Percentiles rank a stretch among this genome's conserved stretches.
phyloP scores from a whole-genome alignment of 2,888 invertebrate genomes.

The Aquatica leii region DNA sequence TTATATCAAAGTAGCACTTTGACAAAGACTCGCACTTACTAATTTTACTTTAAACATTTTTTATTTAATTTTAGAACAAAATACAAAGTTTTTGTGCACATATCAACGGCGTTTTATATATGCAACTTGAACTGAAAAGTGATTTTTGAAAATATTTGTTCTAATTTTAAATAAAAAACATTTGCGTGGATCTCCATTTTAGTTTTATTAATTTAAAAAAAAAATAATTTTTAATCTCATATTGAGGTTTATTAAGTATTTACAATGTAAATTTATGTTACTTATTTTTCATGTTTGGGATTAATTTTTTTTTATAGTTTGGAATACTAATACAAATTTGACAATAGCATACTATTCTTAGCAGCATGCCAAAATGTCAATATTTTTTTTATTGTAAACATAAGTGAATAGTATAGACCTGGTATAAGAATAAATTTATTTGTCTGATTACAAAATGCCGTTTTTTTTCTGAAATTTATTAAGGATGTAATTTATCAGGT shows the following conservation, averaged over 20 bases:
- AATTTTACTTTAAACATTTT: conserved; percentile 1
- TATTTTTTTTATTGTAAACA: conserved; percentile 12
- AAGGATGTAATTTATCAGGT: background rate
- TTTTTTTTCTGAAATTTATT: background rate
- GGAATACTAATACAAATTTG: conserved; percentile 19
- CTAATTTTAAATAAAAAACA: conserved; percentile 10
- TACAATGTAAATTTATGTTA: conserved; percentile 49
- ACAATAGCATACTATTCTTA: conserved; percentile 25
- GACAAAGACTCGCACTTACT: conserved; percentile 4
- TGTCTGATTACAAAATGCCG: background rate
- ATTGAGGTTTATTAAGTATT: conserved; percentile 52
- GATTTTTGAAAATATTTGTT: conserved; percentile 7
- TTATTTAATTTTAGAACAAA: conserved; percentile 4
- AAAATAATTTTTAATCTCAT: conserved; percentile 48
- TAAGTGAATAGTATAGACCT: conserved; percentile 1
- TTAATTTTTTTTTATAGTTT: conserved; percentile 27
- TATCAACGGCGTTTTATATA: background rate
- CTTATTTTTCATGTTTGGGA: conserved; percentile 7
- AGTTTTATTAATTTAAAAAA: conserved; percentile 19
- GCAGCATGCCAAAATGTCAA: conserved; percentile 15
- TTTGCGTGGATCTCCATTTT: conserved; percentile 35
- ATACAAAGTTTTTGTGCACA: background rate
- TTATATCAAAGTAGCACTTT: background rate
- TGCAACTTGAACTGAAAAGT: background rate
- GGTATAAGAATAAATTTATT: background rate